Conservation (phyloP, 2,888 invertebrate species). For the Tortrix viridana region DNA sequence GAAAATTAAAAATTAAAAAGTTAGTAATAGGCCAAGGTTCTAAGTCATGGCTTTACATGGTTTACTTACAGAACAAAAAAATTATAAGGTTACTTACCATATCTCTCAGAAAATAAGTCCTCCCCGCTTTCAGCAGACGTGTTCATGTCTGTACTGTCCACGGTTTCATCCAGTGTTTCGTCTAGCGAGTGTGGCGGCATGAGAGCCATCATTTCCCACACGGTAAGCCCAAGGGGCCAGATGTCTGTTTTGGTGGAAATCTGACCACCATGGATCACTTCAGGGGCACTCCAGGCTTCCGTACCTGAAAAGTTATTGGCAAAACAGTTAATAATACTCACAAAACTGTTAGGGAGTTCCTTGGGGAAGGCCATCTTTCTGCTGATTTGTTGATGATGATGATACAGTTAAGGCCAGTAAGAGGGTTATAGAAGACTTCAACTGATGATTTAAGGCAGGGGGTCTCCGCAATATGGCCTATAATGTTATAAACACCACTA, state of each 20-base stretch:
- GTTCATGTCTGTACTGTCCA: constrained; percentile 57
- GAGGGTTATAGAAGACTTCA: too few species aligned
- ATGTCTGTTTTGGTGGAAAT: constrained; percentile 90
- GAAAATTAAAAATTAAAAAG: not conserved
- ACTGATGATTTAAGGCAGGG: too few species aligned
- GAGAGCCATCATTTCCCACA: constrained; percentile 93
- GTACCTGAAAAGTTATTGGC: constrained; percentile 82
- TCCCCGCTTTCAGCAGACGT: constrained; percentile 50
- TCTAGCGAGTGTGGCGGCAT: constrained; percentile 85
- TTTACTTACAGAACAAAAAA: too few species aligned
- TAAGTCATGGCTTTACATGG: too few species aligned
- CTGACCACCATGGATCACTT: constrained; percentile 85
- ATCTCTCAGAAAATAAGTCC: constrained; percentile 62
- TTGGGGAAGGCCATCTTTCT: too few species aligned
- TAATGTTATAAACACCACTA: too few species aligned
- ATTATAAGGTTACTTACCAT: constrained; percentile 49
- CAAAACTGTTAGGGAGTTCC: too few species aligned
- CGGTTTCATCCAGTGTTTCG: constrained; percentile 51
- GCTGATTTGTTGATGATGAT: too few species aligned
- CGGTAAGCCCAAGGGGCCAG: constrained; percentile 90
- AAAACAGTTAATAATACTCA: not conserved
- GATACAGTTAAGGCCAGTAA: too few species aligned
- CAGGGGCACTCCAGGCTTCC: constrained; percentile 91
- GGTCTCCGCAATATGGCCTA: too few species aligned
- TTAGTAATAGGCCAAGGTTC: too few species aligned